Conservation (phyloP, 2,888 invertebrate species). For the Ophonus ardosiacus region DNA sequence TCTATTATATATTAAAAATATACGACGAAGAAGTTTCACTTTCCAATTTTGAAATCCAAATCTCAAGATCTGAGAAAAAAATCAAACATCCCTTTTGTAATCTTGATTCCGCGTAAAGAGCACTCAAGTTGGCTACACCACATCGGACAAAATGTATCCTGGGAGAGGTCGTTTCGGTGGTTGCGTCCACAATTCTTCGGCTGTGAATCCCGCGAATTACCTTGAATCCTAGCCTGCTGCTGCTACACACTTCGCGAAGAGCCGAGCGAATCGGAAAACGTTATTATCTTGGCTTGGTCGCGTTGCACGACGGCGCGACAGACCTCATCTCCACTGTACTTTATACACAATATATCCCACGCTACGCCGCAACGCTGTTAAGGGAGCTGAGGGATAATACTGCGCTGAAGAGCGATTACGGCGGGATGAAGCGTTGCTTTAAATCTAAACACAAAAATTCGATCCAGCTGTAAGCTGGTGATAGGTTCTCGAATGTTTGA, state of each 20-base stretch:
- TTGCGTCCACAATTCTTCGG: conserved; percentile 14
- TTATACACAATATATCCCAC: conserved; percentile 48
- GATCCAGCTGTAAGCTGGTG: neutral
- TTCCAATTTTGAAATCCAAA: neutral
- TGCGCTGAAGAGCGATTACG: conserved; percentile 22
- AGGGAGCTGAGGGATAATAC: conserved; percentile 8
- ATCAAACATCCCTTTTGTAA: neutral
- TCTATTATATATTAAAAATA: neutral
- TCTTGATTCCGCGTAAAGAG: neutral
- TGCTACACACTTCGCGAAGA: conserved; percentile 29
- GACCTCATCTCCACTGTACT: conserved; percentile 55
- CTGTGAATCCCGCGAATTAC: neutral
- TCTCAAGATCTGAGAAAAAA: neutral
- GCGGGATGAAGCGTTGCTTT: conserved; percentile 22
- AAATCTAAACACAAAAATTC: conserved; percentile 36
- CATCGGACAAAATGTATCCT: neutral
- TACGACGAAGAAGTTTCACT: neutral
- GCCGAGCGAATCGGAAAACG: conserved; percentile 57
- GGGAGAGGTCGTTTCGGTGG: conserved; percentile 13
- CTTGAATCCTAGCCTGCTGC: conserved; percentile 13
- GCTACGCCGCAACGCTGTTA: neutral
- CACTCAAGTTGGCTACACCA: neutral
- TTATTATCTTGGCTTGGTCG: conserved; percentile 53
- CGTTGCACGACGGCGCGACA: conserved; percentile 11
- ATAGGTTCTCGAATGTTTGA: too few relatives aligned